A percentile compares a stretch with the other conserved stretches of the same genome.
phyloP scores from a whole-genome alignment of 2,797 vertebrate genomes.

The Astyanax mexicanus region DNA sequence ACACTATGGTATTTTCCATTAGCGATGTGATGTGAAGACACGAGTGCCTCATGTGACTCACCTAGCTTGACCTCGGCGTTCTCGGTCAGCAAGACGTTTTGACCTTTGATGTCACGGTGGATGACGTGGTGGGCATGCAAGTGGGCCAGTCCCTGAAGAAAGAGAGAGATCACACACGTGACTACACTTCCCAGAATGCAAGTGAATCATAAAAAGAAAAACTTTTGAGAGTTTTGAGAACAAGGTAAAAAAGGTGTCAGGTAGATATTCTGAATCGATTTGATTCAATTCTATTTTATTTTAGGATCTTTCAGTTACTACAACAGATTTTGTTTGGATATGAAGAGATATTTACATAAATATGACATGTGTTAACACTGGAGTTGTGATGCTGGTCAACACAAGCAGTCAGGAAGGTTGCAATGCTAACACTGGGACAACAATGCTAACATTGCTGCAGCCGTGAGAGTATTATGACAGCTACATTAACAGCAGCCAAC shows the following conservation, averaged over 20 bases:
- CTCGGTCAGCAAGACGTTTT: slow-evolving; percentile 94
- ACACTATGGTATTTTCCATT: neutral
- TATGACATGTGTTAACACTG: too few relatives aligned
- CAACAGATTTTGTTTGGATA: too few relatives aligned
- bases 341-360: too few relatives aligned
- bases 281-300: too few relatives aligned
- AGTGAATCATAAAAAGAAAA: neutral
- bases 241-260: neutral
- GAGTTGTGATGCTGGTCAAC: too few relatives aligned
- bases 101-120: slow-evolving; percentile 96
- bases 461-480: too few relatives aligned
- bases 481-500: too few relatives aligned
- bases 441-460: too few relatives aligned
- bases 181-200: neutral
- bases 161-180: neutral
- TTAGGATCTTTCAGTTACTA: too few relatives aligned
- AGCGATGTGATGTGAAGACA: neutral
- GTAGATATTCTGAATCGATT: too few relatives aligned
- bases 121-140: slow-evolving; percentile 96
- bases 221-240: neutral
- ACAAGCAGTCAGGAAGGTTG: too few relatives aligned
- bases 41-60: slow-evolving; percentile 66
- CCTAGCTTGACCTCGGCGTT: slow-evolving; percentile 97
- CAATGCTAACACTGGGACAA: too few relatives aligned
- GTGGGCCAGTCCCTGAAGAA: slow-evolving; percentile 88